phyloP scores from a whole-genome alignment of 2,113 vertebrate genomes.

The Myxocyprinus asiaticus region DNA sequence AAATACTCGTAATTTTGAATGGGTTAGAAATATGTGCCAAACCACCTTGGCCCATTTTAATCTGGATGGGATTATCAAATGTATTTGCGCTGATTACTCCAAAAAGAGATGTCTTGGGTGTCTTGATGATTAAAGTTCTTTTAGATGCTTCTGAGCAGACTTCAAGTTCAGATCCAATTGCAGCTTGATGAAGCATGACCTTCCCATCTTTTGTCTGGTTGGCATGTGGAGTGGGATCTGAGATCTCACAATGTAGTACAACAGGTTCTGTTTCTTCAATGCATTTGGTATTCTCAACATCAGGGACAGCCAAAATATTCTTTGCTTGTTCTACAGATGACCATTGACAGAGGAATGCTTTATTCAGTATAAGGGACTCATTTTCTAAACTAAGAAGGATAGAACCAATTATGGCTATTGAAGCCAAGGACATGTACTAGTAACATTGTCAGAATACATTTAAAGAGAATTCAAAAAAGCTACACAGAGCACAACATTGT shows the following conservation, averaged over 20 bases:
- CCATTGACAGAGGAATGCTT: conserved; percentile 60
- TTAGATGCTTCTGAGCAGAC: conserved; percentile 32
- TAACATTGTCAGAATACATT: conserved; percentile 29
- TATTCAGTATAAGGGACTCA: conserved; percentile 30
- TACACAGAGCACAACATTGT: conserved; percentile 51
- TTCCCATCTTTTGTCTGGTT: conserved; percentile 74
- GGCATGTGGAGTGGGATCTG: conserved; percentile 72
- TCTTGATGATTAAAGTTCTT: conserved; percentile 51
- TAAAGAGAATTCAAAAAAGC: conserved; percentile 39
- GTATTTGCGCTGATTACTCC: conserved; percentile 61
- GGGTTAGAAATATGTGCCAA: conserved; percentile 62
- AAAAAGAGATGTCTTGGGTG: conserved; percentile 58
- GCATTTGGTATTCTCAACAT: conserved; percentile 63
- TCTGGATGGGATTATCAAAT: conserved; percentile 57
- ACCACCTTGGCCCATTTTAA: conserved; percentile 74
- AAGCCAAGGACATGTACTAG: neutral
- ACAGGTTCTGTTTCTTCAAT: conserved; percentile 60
- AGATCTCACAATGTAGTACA: conserved; percentile 74
- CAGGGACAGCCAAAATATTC: conserved; percentile 59
- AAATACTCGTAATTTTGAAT: conserved; percentile 59
- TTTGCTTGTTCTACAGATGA: conserved; percentile 68
- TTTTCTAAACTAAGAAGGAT: conserved; percentile 30
- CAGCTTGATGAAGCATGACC: conserved; percentile 61
- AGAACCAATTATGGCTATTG: conserved; percentile 10
- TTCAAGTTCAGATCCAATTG: conserved; percentile 20